Conservation (phyloP, 2,888 invertebrate species). For the Sesamia inferens region DNA sequence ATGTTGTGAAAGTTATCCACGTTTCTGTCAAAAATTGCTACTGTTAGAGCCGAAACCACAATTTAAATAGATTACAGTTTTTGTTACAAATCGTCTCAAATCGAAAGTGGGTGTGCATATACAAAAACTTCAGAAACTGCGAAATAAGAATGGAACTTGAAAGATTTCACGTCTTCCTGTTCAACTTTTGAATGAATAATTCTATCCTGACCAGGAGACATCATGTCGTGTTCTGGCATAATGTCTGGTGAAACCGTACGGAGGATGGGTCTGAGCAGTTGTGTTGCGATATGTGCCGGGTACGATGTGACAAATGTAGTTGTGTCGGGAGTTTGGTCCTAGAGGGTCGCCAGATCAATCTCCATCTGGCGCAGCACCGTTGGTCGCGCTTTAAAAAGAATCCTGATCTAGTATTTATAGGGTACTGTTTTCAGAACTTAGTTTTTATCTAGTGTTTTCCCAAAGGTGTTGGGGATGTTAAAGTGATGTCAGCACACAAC, state of each 20-base stretch:
- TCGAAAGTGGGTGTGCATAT: conserved; percentile 40
- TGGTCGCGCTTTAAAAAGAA: no score
- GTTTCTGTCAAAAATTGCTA: conserved; percentile 45
- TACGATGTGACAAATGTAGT: no score
- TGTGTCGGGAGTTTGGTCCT: no score
- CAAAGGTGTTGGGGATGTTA: background rate
- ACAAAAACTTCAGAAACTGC: conserved; percentile 15
- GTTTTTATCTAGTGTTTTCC: background rate
- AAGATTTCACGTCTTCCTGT: conserved; percentile 14
- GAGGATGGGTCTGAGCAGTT: no score
- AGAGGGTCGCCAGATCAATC: no score
- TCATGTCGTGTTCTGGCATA: no score
- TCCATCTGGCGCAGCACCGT: no score
- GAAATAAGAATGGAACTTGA: conserved; percentile 17
- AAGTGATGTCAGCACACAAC: no score
- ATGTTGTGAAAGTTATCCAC: conserved; percentile 64
- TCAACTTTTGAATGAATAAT: background rate
- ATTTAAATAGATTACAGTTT: conserved; percentile 53
- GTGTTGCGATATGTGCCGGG: no score
- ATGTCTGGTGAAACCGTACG: no score
- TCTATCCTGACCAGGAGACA: no score
- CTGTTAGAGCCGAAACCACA: conserved; percentile 41
- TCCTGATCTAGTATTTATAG: background rate
- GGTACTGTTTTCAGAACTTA: background rate
- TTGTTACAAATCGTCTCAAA: conserved; percentile 38